These are phyloP conservation scores for Bombus affinis DNA, from an alignment of 1,140 invertebrate species.

Conservation along the genomic window DNA sequence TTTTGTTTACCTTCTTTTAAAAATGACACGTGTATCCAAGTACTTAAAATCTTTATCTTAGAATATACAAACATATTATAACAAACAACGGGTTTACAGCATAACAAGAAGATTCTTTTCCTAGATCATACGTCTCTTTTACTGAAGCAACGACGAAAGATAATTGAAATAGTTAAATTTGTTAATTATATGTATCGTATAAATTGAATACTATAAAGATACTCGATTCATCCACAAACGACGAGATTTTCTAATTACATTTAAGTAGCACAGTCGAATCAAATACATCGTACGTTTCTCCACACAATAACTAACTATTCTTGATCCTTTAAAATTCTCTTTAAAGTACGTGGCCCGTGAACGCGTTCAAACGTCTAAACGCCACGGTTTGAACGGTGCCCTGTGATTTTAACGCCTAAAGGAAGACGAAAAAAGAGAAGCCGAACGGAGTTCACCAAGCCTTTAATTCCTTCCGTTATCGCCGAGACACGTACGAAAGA, in stretches of 20 bases:
- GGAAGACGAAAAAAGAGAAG: not conserved
- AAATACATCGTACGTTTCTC: not conserved
- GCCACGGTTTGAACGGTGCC: not conserved
- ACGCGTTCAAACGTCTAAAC: not conserved
- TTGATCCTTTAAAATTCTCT: not conserved
- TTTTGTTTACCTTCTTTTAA: not conserved
- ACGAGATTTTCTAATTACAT: not conserved
- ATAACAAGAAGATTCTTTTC: too few relatives aligned
- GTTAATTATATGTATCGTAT: too few relatives aligned
- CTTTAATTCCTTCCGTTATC: slow-evolving; percentile 41
- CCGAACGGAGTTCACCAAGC: slow-evolving; percentile 2
- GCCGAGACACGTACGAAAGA: slow-evolving; percentile 32
- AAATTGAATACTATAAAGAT: not conserved
- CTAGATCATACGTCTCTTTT: too few relatives aligned
- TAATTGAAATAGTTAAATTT: too few relatives aligned
- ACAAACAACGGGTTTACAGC: not conserved
- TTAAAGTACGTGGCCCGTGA: not conserved
- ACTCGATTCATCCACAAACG: too few relatives aligned
- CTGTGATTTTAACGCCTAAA: slow-evolving; percentile 18
- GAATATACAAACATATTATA: not conserved
- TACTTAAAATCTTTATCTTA: not conserved
- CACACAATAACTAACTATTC: not conserved
- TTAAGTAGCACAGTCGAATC: too few relatives aligned
- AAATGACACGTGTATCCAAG: not conserved
- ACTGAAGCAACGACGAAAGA: too few relatives aligned